These are phyloP conservation scores for Carduelis carduelis DNA, from an alignment of 2,797 vertebrate genomes.

Conservation along the genomic window DNA sequence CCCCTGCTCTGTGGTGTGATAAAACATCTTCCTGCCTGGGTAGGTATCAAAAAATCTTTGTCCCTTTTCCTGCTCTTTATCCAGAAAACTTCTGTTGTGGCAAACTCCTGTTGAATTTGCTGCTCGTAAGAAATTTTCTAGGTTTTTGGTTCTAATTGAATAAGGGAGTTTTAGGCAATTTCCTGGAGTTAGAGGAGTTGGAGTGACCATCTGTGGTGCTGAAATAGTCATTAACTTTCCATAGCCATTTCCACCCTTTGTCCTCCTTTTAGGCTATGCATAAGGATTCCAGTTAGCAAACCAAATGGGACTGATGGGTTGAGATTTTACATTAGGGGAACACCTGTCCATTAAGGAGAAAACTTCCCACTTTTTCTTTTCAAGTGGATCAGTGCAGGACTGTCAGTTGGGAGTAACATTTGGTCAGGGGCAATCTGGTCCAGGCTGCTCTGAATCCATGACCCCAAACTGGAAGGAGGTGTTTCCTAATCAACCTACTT, in stretches of 20 bases:
- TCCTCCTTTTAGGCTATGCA: slow-evolving; percentile 1
- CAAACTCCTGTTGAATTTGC: not conserved
- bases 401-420: slow-evolving; percentile 38
- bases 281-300: slow-evolving; percentile 17
- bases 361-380: slow-evolving; percentile 2
- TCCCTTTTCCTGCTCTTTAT: not conserved
- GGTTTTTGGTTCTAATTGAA: not conserved
- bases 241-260: slow-evolving; percentile 38
- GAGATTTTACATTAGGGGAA: slow-evolving; percentile 12
- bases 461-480: not conserved
- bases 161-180: not conserved
- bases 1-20: not conserved
- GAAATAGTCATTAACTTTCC: slow-evolving; percentile 53
- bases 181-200: not conserved
- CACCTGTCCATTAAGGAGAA: slow-evolving; percentile 49
- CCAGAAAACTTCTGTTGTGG: not conserved
- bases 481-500: not conserved
- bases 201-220: slow-evolving; percentile 42
- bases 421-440: slow-evolving; percentile 21
- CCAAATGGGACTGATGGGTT: not conserved
- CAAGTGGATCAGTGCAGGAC: not conserved
- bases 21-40: not conserved
- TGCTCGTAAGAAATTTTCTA: not conserved
- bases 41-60: not conserved
- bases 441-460: not conserved